These are phyloP conservation scores for Delichon dasypus DNA, from an alignment of 2,797 vertebrate species.

Conservation along the genomic window DNA sequence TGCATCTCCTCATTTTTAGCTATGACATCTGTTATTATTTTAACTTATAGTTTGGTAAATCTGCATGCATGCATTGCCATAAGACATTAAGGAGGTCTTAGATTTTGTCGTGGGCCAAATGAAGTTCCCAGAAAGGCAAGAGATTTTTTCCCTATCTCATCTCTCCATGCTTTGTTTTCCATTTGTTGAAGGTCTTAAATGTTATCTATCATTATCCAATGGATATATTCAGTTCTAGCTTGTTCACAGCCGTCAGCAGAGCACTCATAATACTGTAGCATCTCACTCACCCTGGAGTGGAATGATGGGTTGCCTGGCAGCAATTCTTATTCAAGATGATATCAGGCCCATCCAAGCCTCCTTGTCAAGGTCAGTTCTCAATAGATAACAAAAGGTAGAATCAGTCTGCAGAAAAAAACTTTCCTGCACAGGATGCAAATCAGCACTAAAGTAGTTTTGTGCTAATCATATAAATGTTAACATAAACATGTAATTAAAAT, in stretches of 20 bases:
- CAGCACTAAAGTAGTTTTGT: neutral
- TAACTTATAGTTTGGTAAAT: neutral
- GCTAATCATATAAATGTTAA: neutral
- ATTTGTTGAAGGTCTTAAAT: neutral
- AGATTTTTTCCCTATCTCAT: neutral
- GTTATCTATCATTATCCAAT: neutral
- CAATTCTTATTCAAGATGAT: neutral
- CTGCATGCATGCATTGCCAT: neutral
- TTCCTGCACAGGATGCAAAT: neutral
- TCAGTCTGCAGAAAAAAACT: neutral
- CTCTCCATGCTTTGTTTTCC: neutral
- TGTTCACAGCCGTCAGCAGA: neutral
- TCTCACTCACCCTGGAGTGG: neutral
- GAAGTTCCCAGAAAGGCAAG: neutral
- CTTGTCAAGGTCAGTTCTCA: neutral
- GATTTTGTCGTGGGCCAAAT: neutral
- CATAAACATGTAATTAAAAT: neutral
- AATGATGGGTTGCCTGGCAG: neutral
- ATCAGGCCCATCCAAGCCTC: neutral
- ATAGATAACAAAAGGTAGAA: neutral
- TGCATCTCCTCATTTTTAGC: neutral
- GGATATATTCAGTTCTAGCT: neutral
- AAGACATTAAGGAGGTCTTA: neutral
- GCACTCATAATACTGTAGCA: neutral
- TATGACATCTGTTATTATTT: neutral